Percentiles rank a stretch among this genome's conserved stretches.
Conservation (phyloP, 2,888 invertebrate genomes). For the Helicoverpa assulta region DNA sequence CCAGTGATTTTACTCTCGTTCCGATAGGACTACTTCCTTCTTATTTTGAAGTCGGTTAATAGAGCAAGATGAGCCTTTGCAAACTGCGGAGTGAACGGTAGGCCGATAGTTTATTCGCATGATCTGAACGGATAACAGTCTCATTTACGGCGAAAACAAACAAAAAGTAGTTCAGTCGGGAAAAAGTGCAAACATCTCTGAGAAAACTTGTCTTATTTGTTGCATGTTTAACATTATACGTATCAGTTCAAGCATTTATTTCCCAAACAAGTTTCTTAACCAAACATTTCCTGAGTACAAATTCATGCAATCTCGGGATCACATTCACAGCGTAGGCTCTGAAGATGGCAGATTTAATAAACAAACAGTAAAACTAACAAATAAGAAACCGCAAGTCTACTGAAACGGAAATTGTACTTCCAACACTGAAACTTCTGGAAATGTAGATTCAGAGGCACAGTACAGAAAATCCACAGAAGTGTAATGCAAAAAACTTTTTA, state of each 20-base stretch:
- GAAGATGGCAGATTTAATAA: constrained; percentile 18
- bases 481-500: neutral
- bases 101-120: too few relatives aligned
- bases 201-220: neutral
- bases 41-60: too few relatives aligned
- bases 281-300: neutral
- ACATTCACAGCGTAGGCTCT: neutral
- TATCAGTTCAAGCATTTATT: neutral
- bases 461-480: neutral
- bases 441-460: constrained; percentile 9
- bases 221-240: neutral
- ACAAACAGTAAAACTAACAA: constrained; percentile 19
- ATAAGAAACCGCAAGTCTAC: constrained; percentile 29
- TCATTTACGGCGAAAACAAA: too few relatives aligned
- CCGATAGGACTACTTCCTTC: too few relatives aligned
- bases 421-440: constrained; percentile 47
- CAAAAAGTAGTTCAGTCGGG: too few relatives aligned
- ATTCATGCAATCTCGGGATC: neutral
- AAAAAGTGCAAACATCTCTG: neutral
- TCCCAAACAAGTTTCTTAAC: neutral
- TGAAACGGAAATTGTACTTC: constrained; percentile 65
- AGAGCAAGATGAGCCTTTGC: too few relatives aligned
- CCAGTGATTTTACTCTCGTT: too few relatives aligned
- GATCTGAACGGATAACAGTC: too few relatives aligned
- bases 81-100: too few relatives aligned